Conservation (phyloP, 2,888 invertebrate genomes). For the Parnassius apollo region DNA sequence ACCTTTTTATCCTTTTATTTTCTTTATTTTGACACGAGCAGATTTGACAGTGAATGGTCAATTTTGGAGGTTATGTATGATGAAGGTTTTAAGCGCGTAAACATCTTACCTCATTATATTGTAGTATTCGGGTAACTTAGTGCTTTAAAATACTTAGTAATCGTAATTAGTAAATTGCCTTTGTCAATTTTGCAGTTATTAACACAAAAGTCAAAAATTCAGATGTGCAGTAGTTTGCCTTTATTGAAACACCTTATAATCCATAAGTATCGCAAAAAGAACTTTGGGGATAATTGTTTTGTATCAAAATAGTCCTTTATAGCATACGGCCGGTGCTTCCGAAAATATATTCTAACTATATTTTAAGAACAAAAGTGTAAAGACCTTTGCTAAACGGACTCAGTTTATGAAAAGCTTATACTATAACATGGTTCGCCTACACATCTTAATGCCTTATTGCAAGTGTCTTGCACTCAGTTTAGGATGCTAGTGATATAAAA, state of each 20-base stretch:
- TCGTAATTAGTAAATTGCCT: constrained; percentile 35
- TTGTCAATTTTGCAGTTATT: constrained; percentile 36
- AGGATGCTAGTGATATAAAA: constrained; percentile 36
- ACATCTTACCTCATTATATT: constrained; percentile 14
- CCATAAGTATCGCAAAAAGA: not conserved
- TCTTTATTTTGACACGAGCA: constrained; percentile 28
- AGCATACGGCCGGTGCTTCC: constrained; percentile 27
- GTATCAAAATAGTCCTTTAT: constrained; percentile 27
- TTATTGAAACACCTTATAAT: constrained; percentile 9
- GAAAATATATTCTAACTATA: constrained; percentile 19
- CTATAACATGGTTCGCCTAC: not conserved
- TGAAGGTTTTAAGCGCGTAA: not conserved
- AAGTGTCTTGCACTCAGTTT: constrained; percentile 41
- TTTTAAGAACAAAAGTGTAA: constrained; percentile 1
- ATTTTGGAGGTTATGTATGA: constrained; percentile 22
- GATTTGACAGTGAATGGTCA: constrained; percentile 15
- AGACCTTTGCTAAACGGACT: not conserved
- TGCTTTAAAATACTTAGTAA: constrained; percentile 25
- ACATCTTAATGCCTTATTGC: constrained; percentile 41
- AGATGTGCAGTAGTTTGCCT: constrained; percentile 6
- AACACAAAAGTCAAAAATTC: constrained; percentile 22
- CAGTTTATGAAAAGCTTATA: not conserved
- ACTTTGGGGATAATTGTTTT: constrained; percentile 13
- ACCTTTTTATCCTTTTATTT: constrained; percentile 45
- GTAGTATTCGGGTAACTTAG: constrained; percentile 19